These are phyloP conservation scores for Phyllostomus hastatus DNA, from an alignment of 2,113 vertebrate genomes.

Conservation along the genomic window DNA sequence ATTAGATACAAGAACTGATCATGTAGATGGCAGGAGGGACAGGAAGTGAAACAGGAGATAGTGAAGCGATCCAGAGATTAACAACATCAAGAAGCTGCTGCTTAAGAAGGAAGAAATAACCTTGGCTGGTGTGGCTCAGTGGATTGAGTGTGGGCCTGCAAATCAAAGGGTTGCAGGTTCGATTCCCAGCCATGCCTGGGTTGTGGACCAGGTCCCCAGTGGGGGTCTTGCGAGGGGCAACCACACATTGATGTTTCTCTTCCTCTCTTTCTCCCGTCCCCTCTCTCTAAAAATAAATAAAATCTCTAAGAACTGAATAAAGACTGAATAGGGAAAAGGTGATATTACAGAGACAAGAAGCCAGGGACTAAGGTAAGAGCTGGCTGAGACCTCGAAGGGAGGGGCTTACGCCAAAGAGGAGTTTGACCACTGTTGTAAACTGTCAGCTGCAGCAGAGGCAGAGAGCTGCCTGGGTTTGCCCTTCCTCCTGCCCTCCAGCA, in stretches of 20 bases:
- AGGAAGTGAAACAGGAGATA: not conserved
- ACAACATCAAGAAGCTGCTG: not conserved
- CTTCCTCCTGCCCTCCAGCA: not conserved
- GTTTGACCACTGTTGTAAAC: not conserved
- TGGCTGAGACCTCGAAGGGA: not conserved
- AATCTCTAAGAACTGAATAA: too few relatives aligned
- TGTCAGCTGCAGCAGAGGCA: not conserved
- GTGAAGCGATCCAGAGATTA: not conserved
- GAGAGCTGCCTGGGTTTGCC: not conserved
- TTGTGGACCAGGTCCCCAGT: too few relatives aligned
- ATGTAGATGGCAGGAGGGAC: not conserved
- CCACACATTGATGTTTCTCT: too few relatives aligned
- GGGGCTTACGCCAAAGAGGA: not conserved
- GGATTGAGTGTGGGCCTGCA: too few relatives aligned
- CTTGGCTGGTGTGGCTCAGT: too few relatives aligned
- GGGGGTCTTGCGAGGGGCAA: too few relatives aligned
- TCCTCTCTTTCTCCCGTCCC: too few relatives aligned
- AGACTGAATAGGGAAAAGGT: not conserved
- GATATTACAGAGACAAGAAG: not conserved
- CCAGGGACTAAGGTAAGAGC: not conserved
- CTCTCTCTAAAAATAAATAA: too few relatives aligned
- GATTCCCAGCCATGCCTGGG: too few relatives aligned
- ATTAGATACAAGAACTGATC: not conserved
- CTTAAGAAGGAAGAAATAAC: not conserved
- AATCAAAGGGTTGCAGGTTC: too few relatives aligned